Evolutionary conservation across 2,888 invertebrate genomes (phyloP), one percentile per base, ranked within the genome.

Genomic region (Ernsta delagoae): DNA sequence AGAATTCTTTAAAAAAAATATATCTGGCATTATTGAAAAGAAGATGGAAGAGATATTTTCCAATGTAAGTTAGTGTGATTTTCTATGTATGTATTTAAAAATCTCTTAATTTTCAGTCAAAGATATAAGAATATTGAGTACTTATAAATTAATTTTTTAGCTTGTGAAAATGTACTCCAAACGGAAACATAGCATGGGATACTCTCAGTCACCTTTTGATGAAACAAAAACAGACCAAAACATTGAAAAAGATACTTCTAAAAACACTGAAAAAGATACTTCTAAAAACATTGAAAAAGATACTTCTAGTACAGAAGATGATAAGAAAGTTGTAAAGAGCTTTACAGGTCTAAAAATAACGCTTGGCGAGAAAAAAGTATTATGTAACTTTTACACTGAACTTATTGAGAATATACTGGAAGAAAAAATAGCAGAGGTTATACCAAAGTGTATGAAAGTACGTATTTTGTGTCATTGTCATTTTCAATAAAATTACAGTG

Each of bases 31-130:
- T n/a, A 53, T 79, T 53, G 43, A 54, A 34, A 71, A 54, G 31
- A 79, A 75, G 65, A 50, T 77, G 43, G 70, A 74, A 9, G 74
- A 75, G 16, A 61, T 76, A 34, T 73, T 76, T 34, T 7, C 5
- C 3, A 72, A 72, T 60, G 77, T 78, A 43, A 73, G 71, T 72
- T 36, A 39, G 9, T 45, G 36, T 39, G 6, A 5, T 0, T 39
- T 5, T 39, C 7, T 39, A 3, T n/a, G n/a, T n/a, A n/a, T n/a
- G 24, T 24, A 24, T 24, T 24, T 24, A 24, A 24, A 24, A 24
- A 24, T 24, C 24, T 24, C 24, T 24, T 24, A 24, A 24, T 24
- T 24, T 24, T 24, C 24, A 24, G 24, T 24, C 24, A 24, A 24
- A 24, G 24, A 24, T 24, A 24, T 24, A 24, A 3, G 1, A 24